Base-by-base conservation (phyloP, 2,888 invertebrate genomes). In the Xanthorhoe designata region DNA sequence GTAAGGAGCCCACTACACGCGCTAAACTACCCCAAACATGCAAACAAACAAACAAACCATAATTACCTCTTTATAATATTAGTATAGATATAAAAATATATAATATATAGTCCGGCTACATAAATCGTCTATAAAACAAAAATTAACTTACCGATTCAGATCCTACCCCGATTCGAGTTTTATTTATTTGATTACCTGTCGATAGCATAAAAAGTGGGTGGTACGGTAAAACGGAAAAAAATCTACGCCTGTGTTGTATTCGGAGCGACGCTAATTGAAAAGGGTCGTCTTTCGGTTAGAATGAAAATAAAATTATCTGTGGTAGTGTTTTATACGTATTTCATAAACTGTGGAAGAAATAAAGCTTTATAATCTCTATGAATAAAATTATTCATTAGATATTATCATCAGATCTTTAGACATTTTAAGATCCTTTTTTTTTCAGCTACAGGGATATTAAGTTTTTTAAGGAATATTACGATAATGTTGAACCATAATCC, bases 251-350 rank as follows among this genome's bases (percentile, higher is more conserved):
- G 45, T 75, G 75, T 78, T 72, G 75, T 76, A 78, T 81, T 83
- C 76, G 74, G 69, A 75, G 75, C 78, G 76, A 79, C 77, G 83
- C 80, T 88, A 89, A 89, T 88, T 87, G 86, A 86, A 83, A 82
- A 80, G 69, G 78, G 79, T 66, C 53, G 24, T 24, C 56, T 65
- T 72, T 71, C 69, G 74, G 66, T 69, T 71, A 59, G 74, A 75
- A 69, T 68, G 67, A 77, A 70, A 68, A 76, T 74, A 75, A 78
- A 76, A 80, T 81, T 79, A 80, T 77, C 76, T 38, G 45, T 38
- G 47, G 49, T 60, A 51, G 13, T 64, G 32, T 50, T 32, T 35
- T 50, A 51, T 8, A 51, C 4, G 4, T 55, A 17, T 56, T 55
- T 45, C 15, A 51, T 54, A 49, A 9, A 38, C 6, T 52, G 15